phyloP scores from a whole-genome alignment of 2,888 invertebrate genomes.

The Drosophila diplacantha region DNA sequence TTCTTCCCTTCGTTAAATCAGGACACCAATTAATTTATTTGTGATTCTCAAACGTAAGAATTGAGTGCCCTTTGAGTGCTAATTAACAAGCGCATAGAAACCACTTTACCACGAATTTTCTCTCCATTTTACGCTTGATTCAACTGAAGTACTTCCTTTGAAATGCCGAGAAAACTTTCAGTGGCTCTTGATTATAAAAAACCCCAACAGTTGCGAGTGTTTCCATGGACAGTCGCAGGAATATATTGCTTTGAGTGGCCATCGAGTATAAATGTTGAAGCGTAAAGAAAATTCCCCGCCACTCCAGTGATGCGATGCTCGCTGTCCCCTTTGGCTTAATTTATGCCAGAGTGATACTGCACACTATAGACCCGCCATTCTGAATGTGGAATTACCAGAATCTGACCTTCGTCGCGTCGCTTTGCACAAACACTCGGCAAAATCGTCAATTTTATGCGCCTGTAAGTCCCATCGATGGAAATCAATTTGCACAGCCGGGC shows the following conservation, averaged over 20 bases:
- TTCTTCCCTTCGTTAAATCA: not conserved
- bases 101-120: not conserved
- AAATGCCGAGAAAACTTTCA: conserved; percentile 1
- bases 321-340: not conserved
- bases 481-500: conserved; percentile 52
- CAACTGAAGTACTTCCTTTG: conserved; percentile 7
- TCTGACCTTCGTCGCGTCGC: conserved; percentile 18
- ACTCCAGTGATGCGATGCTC: not conserved
- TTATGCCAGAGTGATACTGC: conserved; percentile 6
- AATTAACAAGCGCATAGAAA: not conserved
- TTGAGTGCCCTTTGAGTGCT: not conserved
- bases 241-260: conserved; percentile 23
- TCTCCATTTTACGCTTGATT: conserved; percentile 10
- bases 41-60: not conserved
- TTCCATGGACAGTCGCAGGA: conserved; percentile 3
- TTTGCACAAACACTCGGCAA: conserved; percentile 36
- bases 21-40: not conserved
- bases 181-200: conserved; percentile 1
- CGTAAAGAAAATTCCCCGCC: not conserved
- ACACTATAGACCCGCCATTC: not conserved
- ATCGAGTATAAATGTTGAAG: conserved; percentile 9
- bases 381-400: conserved; percentile 6
- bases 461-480: conserved; percentile 55
- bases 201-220: not conserved
- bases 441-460: conserved; percentile 58